A percentile compares a stretch with the other conserved stretches of the same genome.
Conservation (phyloP, 2,113 vertebrate species). For the Equus quagga region DNA sequence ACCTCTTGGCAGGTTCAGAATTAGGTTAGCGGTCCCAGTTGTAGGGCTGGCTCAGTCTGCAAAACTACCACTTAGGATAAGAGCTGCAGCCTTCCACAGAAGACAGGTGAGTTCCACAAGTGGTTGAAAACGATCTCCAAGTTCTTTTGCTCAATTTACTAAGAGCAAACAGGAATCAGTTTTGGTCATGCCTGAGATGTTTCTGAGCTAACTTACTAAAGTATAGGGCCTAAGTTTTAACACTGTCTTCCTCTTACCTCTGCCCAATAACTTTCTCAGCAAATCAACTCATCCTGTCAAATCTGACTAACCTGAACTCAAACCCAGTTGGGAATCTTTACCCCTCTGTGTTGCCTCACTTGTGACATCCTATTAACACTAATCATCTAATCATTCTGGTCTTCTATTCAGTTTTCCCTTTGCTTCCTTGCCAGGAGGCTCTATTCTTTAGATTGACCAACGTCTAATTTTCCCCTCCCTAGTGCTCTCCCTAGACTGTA, state of each 20-base stretch:
- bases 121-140: neutral
- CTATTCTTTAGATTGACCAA: slow-evolving; percentile 43
- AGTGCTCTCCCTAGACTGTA: slow-evolving; percentile 15
- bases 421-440: slow-evolving; percentile 31
- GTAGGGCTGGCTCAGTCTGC: neutral
- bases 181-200: neutral
- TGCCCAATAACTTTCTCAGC: neutral
- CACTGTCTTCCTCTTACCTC: neutral
- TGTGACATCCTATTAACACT: neutral
- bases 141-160: neutral
- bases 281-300: neutral
- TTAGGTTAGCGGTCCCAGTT: neutral
- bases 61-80: neutral
- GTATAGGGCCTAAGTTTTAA: neutral
- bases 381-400: neutral
- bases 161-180: slow-evolving; percentile 3
- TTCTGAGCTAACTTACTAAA: neutral
- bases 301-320: neutral
- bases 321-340: neutral
- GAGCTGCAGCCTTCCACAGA: neutral
- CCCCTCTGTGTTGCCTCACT: neutral
- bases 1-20: neutral
- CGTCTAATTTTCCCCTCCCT: slow-evolving; percentile 57
- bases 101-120: neutral
- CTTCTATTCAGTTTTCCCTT: slow-evolving; percentile 30